phyloP scores from a whole-genome alignment of 2,113 vertebrate species.

The Anhinga rufa region DNA sequence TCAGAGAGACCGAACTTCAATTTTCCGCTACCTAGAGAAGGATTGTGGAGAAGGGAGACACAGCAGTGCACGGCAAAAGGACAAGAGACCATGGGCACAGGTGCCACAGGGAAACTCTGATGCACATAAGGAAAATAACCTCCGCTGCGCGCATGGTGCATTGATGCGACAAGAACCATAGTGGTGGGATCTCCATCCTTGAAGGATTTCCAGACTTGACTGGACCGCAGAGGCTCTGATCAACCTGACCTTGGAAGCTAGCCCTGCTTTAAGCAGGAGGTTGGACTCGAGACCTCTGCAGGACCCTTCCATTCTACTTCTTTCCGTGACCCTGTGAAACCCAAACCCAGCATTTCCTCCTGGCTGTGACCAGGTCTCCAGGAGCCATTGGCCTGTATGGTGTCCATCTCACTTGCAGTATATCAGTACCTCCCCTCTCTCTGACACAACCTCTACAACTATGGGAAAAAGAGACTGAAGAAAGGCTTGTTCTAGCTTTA shows the following conservation, averaged over 20 bases:
- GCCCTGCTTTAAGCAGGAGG: neutral
- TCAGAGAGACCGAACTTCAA: neutral
- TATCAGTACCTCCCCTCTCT: neutral
- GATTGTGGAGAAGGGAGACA: neutral
- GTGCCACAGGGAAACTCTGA: neutral
- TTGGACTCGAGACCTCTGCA: neutral
- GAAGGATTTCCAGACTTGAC: neutral
- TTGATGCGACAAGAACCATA: neutral
- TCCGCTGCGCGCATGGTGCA: neutral
- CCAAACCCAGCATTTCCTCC: neutral
- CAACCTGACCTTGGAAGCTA: neutral
- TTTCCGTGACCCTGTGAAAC: neutral
- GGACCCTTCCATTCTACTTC: neutral
- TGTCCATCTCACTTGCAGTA: neutral
- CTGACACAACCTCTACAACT: neutral
- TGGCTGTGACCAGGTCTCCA: neutral
- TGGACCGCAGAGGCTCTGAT: neutral
- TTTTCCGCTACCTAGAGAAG: neutral
- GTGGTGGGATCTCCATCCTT: neutral
- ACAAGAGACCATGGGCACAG: neutral
- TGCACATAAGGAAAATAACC: neutral
- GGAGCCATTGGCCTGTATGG: neutral
- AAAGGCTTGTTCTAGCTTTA: conserved; percentile 21
- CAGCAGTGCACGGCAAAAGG: neutral
- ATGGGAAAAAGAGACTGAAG: neutral